Base-by-base conservation (phyloP, 2,797 vertebrate species). In the Cephalopachus bancanus region DNA sequence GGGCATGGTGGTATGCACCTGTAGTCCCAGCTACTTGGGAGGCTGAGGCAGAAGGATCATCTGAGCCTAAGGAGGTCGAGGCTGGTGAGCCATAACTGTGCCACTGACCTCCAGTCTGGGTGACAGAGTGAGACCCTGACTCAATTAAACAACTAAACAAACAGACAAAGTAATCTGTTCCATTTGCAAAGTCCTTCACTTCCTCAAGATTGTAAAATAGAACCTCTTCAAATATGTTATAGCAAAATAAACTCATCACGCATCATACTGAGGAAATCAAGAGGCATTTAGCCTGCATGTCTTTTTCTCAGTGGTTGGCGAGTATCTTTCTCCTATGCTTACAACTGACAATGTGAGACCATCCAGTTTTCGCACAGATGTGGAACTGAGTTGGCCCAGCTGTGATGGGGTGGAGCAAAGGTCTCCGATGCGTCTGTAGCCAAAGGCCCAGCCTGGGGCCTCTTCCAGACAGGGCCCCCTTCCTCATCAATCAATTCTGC, bases 341-440 rank as follows among this genome's bases (percentile, higher is more conserved):
- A 91, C 94, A 53, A 83, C 74, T 71, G 78, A 93, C 83, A 83
- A 75, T 97, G 55, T 33, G 91, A 93, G 83, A 98, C 96, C 4
- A 19, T 95, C 85, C 76, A 89, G 30, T 71, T 88, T 81, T 91
- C 12, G 49, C 22, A 96, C 85, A 93, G 80, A 94, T 26, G n/a
- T 62, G 89, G 74, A 95, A 30, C 0, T 78, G 95, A 97, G 91
- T 75, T 81, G 96, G 85, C 30, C 92, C 96, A 97, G 96, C 93
- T 98, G 71, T 44, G 91, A 59, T 19, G 3, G 79, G 44, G 67
- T 7, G n/a, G 78, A 51, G 5, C n/a, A 10, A 9, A 69, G 72
- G 5, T 37, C 55, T 62, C n/a, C 19, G 4, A 5, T 0, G 26
- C 59, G 15, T 44, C 80, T 65, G 37, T 0, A 79, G 51, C 72